Conservation (phyloP, 2,113 vertebrate species). For the Agelaius phoeniceus region DNA sequence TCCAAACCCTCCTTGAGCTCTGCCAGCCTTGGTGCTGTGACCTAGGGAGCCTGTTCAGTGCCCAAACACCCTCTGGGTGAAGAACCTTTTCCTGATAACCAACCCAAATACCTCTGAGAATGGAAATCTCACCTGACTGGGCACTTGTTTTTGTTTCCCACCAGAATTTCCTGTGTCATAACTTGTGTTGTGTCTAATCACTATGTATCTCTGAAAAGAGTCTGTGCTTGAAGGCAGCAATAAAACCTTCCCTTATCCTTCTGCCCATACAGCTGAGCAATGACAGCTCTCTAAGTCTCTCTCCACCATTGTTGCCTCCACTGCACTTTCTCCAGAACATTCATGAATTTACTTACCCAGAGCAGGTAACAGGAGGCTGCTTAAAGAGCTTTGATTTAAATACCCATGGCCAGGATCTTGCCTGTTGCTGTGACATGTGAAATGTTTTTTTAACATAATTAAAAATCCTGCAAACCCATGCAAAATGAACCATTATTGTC, state of each 20-base stretch:
- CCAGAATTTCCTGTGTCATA: background rate
- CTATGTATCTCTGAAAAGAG: background rate
- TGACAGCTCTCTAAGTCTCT: background rate
- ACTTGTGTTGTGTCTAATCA: background rate
- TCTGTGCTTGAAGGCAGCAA: background rate
- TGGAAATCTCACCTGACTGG: background rate
- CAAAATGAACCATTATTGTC: background rate
- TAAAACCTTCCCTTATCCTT: background rate
- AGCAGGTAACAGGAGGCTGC: background rate
- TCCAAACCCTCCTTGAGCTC: background rate
- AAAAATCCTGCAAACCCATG: background rate
- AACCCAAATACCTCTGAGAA: background rate
- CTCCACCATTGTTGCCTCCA: background rate
- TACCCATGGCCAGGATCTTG: background rate
- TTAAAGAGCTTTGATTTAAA: background rate
- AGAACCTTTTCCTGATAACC: background rate
- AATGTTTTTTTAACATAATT: background rate
- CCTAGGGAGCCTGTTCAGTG: background rate
- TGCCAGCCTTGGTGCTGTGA: background rate
- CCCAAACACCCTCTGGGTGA: background rate
- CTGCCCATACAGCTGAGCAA: background rate
- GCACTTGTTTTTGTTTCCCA: background rate
- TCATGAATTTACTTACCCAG: background rate
- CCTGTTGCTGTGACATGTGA: background rate
- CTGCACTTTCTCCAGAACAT: background rate